phyloP scores from a whole-genome alignment of 2,113 vertebrate species.

The Scomber scombrus region DNA sequence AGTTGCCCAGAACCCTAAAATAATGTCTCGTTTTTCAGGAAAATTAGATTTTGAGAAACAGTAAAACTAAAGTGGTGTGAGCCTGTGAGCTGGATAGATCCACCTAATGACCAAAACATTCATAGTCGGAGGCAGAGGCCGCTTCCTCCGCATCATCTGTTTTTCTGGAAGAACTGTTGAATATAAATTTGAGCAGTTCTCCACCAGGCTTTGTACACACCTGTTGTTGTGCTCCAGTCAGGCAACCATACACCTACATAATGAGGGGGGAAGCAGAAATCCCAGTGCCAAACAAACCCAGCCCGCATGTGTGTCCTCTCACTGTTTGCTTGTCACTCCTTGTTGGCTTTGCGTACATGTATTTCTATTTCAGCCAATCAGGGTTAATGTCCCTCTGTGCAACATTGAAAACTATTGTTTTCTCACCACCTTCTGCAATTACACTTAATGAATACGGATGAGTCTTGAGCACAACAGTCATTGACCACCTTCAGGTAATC shows the following conservation, averaged over 20 bases:
- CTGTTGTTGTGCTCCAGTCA: slow-evolving; percentile 57
- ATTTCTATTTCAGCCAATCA: not conserved
- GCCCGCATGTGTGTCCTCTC: slow-evolving; percentile 3
- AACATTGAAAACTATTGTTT: slow-evolving; percentile 13
- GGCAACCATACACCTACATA: slow-evolving; percentile 36
- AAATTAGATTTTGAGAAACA: not conserved
- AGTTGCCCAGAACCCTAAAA: no score
- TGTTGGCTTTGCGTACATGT: slow-evolving; percentile 8
- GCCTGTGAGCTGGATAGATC: not conserved
- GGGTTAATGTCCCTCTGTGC: not conserved
- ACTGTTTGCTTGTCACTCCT: slow-evolving; percentile 12
- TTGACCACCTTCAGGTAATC: slow-evolving; percentile 55
- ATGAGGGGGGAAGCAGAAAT: slow-evolving; percentile 25
- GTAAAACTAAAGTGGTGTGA: slow-evolving; percentile 4
- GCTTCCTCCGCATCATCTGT: slow-evolving; percentile 64
- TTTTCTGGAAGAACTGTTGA: slow-evolving; percentile 64
- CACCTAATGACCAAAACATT: slow-evolving; percentile 35
- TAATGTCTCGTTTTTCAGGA: not conserved
- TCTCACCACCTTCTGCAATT: slow-evolving; percentile 18
- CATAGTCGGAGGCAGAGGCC: slow-evolving; percentile 55
- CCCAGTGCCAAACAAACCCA: not conserved
- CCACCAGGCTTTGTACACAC: slow-evolving; percentile 51
- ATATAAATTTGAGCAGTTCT: slow-evolving; percentile 60
- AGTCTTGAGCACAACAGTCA: slow-evolving; percentile 17
- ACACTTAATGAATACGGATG: slow-evolving; percentile 26